Evolutionary conservation across 2,797 vertebrate genomes (phyloP), one percentile per base, ranked within the genome.

Genomic region (Sebastes iracundus): DNA sequence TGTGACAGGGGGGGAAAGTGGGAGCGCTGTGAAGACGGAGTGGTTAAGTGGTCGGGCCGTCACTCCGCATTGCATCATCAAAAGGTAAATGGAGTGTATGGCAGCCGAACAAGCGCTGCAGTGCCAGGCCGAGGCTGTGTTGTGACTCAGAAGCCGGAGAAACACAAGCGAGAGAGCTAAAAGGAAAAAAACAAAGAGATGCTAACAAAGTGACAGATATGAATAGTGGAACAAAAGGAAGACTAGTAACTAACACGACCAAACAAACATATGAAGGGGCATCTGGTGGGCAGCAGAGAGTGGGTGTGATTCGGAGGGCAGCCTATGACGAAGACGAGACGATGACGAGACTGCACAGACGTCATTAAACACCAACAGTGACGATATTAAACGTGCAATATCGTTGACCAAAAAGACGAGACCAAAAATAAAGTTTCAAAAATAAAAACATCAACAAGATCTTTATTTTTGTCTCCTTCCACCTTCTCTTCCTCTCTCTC

Each of bases 11-110:
- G 38, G 23, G 75, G 49, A 79, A 42, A 7, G 22, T 8, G 22
- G 16, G 14, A 18, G 27, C 0, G 63, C 64, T 13, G 66, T 2
- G 30, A 73, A 75, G 56, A 81, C 10, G 35, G 20, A 75, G 67
- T 8, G 33, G 53, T 58, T 70, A 68, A 65, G 33, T 68, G 78
- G 82, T 69, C 8, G 22, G 79, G 64, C 56, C 25, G 38, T 77
- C 77, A n/a, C 56, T 69, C n/a, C 0, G 7, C 10, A 13, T 78
- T 85, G 83, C 77, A 82, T 84, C 78, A 85, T 83, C 63, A 79
- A 85, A 85, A 78, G 73, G 71, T 79, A 80, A 81, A 83, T 71
- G 53, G 75, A 71, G 80, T 61, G 59, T 59, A 74, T 70, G 35
- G 78, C 28, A 77, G 67, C 65, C 38, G 55, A 85, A 84, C 56